These are phyloP conservation scores for Psilanteris sp. DNA, from an alignment of 1,140 invertebrate species.

Conservation along the genomic window DNA sequence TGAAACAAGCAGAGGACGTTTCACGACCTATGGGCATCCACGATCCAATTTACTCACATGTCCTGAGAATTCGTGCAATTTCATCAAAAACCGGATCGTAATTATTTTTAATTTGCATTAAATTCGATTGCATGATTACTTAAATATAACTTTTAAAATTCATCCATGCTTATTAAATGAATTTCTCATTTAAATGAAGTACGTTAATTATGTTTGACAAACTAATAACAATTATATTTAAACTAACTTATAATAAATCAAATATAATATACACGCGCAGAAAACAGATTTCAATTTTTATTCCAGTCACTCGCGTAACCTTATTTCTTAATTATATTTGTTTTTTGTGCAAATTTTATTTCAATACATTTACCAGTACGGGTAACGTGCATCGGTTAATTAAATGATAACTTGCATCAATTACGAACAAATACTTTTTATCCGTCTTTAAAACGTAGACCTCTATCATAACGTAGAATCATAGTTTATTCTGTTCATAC, in stretches of 20 bases:
- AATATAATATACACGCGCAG: too few relatives aligned
- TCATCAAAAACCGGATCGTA: constrained; percentile 35
- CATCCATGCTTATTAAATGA: constrained; percentile 9
- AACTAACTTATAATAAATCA: too few relatives aligned
- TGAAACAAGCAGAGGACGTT: constrained; percentile 1
- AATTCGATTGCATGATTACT: constrained; percentile 19
- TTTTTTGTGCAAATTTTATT: too few relatives aligned
- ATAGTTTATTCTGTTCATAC: constrained; percentile 12
- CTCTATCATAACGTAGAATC: neutral
- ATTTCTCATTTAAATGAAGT: too few relatives aligned
- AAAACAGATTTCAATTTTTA: too few relatives aligned
- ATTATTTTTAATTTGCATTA: constrained; percentile 46
- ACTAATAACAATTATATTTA: constrained; percentile 3
- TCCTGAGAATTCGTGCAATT: constrained; percentile 37
- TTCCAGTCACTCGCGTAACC: too few relatives aligned
- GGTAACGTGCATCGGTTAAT: too few relatives aligned
- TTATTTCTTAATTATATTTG: too few relatives aligned
- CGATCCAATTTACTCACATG: constrained; percentile 39
- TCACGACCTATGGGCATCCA: constrained; percentile 20
- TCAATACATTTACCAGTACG: too few relatives aligned
- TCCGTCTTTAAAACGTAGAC: too few relatives aligned
- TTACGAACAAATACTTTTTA: too few relatives aligned
- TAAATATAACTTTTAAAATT: constrained; percentile 5
- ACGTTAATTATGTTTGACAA: constrained; percentile 30
- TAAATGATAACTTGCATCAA: too few relatives aligned